Evolutionary conservation across 2,797 vertebrate genomes (phyloP).

Genomic region (Eulemur rubriventer): DNA sequence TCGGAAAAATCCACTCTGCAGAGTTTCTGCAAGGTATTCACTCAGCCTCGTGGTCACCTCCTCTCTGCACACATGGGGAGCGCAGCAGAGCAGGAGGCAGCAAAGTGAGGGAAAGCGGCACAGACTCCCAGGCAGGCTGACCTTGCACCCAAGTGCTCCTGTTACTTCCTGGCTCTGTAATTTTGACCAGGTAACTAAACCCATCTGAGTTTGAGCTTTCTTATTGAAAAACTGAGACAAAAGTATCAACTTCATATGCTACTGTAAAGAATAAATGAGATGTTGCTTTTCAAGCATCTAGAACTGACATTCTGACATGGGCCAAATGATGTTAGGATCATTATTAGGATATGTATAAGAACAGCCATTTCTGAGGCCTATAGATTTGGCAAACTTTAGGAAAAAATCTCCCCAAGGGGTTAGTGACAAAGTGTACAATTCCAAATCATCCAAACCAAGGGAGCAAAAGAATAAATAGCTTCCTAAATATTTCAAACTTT

Average conservation of each 20-base stretch:
- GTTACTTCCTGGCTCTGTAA: background rate
- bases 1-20: background rate
- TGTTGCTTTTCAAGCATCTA: background rate
- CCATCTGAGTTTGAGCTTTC: background rate
- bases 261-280: background rate
- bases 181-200: background rate
- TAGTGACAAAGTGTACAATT: background rate
- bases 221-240: background rate
- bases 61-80: background rate
- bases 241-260: background rate
- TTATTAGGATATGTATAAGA: background rate
- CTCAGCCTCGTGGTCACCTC: background rate
- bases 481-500: slow-evolving; percentile 30
- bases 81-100: background rate
- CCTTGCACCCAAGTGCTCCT: background rate
- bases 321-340: background rate
- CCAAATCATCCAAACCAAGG: background rate
- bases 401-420: background rate
- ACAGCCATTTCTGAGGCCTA: background rate
- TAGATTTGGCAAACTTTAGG: background rate
- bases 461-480: background rate
- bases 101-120: background rate
- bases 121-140: background rate
- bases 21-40: background rate
- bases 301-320: background rate